A percentile compares a stretch with the other conserved stretches of the same genome.
Evolutionary conservation across 2,113 vertebrate species (phyloP).

Genomic region (Campylomormyrus tamandua): DNA sequence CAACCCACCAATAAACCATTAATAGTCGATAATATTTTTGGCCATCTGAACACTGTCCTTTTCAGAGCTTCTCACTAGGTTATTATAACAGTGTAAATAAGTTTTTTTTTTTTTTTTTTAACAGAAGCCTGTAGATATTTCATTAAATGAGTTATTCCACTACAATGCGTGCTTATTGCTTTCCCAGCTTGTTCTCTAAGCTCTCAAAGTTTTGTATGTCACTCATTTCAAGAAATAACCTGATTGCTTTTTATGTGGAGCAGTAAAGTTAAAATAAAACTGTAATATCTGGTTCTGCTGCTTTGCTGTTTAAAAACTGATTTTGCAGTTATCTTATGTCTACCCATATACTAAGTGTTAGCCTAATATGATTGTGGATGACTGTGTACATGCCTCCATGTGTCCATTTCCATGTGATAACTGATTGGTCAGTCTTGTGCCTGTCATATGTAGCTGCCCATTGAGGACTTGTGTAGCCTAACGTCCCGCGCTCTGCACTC

Average conservation of each 20-base stretch:
- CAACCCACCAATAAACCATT: not conserved
- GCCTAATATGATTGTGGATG: not conserved
- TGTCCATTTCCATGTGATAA: not conserved
- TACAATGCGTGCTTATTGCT: not conserved
- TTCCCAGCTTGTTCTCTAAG: not conserved
- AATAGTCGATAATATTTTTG: not conserved
- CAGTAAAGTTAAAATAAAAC: not conserved
- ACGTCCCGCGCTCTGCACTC: constrained; percentile 68
- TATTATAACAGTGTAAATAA: not conserved
- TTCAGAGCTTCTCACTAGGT: not conserved
- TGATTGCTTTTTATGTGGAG: not conserved
- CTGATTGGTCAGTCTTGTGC: not conserved
- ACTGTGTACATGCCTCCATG: not conserved
- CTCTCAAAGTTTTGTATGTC: not conserved
- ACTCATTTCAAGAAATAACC: not conserved
- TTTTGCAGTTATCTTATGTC: not conserved
- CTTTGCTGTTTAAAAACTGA: not conserved
- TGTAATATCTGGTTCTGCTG: not conserved
- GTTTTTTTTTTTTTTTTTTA: too few species aligned
- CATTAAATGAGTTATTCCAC: not conserved
- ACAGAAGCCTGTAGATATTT: too few species aligned
- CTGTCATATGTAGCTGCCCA: constrained; percentile 70
- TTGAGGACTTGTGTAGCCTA: constrained; percentile 86
- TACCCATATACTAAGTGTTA: not conserved
- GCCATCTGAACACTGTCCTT: not conserved